These are phyloP conservation scores for Plecturocebus donacophilus DNA, from an alignment of 2,113 vertebrate genomes.

Conservation along the genomic window DNA sequence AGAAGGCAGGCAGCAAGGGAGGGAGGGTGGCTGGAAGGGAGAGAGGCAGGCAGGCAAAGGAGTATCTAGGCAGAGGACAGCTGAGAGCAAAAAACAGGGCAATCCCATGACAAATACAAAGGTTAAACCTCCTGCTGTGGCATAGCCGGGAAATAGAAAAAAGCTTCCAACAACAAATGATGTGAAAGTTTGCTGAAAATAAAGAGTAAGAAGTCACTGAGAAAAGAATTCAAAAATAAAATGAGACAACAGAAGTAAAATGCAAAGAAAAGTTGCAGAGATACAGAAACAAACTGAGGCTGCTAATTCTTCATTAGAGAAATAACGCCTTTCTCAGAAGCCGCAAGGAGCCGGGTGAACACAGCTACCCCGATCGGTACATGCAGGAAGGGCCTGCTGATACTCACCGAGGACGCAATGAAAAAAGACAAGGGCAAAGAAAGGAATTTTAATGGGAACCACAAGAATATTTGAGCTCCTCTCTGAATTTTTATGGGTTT, in stretches of 20 bases:
- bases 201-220: background rate
- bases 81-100: background rate
- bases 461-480: background rate
- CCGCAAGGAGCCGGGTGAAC: fast-evolving
- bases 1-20: background rate
- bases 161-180: too few species aligned
- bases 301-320: fast-evolving
- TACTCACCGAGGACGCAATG: fast-evolving
- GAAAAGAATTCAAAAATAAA: background rate
- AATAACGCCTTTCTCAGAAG: fast-evolving
- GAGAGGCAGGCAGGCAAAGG: too few species aligned
- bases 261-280: background rate
- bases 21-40: background rate
- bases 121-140: background rate
- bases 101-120: fast-evolving
- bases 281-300: fast-evolving
- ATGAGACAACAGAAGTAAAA: too few species aligned
- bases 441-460: fast-evolving
- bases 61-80: background rate
- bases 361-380: fast-evolving
- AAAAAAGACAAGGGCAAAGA: fast-evolving
- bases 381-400: fast-evolving
- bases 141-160: background rate
- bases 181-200: background rate
- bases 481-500: background rate